These are phyloP conservation scores for Watsonalla cultraria DNA, from an alignment of 2,888 invertebrate genomes.

Conservation along the genomic window DNA sequence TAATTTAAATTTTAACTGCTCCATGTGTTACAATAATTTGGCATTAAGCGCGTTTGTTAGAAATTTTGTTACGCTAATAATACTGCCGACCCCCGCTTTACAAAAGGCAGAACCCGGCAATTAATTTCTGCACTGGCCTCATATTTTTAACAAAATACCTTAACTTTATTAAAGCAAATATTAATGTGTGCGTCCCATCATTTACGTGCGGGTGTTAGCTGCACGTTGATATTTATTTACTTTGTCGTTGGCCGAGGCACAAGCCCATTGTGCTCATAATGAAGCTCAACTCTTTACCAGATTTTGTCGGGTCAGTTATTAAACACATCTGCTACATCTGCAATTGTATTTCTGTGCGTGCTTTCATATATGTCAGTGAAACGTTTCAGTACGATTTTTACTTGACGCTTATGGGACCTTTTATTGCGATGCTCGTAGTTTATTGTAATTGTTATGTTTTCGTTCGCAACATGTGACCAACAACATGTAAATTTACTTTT, in stretches of 20 bases:
- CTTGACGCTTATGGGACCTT: slow-evolving; percentile 35
- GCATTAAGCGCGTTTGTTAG: slow-evolving; percentile 51
- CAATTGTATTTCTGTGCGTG: slow-evolving; percentile 48
- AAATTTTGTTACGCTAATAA: slow-evolving; percentile 53
- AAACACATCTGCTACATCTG: slow-evolving; percentile 71
- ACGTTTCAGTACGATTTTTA: slow-evolving; percentile 44
- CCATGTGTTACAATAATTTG: slow-evolving; percentile 46
- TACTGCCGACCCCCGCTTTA: slow-evolving; percentile 37
- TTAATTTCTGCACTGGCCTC: slow-evolving; percentile 54
- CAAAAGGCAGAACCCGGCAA: slow-evolving; percentile 59
- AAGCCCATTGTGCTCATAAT: slow-evolving; percentile 56
- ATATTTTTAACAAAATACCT: slow-evolving; percentile 57
- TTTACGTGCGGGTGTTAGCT: slow-evolving; percentile 55
- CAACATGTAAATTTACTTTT: slow-evolving; percentile 33
- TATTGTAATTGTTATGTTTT: slow-evolving; percentile 40
- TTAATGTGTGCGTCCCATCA: slow-evolving; percentile 54
- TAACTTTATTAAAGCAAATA: slow-evolving; percentile 66
- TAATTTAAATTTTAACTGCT: slow-evolving; percentile 57
- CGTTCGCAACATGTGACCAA: slow-evolving; percentile 32
- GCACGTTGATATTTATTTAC: slow-evolving; percentile 71
- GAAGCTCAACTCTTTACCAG: slow-evolving; percentile 62
- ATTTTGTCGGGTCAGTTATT: slow-evolving; percentile 72
- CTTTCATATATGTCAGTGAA: slow-evolving; percentile 49
- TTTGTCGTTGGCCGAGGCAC: slow-evolving; percentile 51
- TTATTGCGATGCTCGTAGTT: slow-evolving; percentile 40